A percentile compares a stretch with the other conserved stretches of the same genome.
These are phyloP conservation scores for Diarsia brunnea DNA, from an alignment of 2,888 invertebrate species.

Conservation along the genomic window DNA sequence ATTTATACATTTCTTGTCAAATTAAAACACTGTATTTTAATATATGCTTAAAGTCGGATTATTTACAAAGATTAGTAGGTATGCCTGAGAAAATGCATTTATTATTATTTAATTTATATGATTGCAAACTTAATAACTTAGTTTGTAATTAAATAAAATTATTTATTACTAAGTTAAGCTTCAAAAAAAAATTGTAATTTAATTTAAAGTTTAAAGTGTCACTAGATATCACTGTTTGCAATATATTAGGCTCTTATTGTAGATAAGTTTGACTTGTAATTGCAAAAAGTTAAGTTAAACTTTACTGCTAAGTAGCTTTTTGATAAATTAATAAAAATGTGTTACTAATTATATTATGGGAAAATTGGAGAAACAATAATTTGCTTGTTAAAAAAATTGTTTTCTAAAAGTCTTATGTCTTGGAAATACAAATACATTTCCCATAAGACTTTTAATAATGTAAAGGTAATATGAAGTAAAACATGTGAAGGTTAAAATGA, in stretches of 20 bases:
- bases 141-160: slow-evolving; percentile 7
- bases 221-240: background rate
- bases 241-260: background rate
- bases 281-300: no score
- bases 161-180: slow-evolving; percentile 16
- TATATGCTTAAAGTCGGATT: background rate
- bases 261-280: background rate
- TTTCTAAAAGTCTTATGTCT: no score
- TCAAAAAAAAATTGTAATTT: background rate
- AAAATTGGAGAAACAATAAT: no score
- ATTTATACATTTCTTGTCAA: no score
- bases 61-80: slow-evolving; percentile 2
- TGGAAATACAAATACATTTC: no score
- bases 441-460: no score
- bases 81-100: slow-evolving; percentile 1
- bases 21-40: background rate
- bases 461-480: no score
- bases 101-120: slow-evolving; percentile 10
- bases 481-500: no score
- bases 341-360: no score
- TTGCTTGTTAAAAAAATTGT: no score
- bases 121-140: slow-evolving; percentile 12
- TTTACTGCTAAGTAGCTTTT: no score
- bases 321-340: no score
- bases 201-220: slow-evolving; percentile 23